Evolutionary conservation across 2,888 invertebrate species (phyloP), one percentile per base, ranked within the genome.

Genomic region (Drosophila flavopinicola): DNA sequence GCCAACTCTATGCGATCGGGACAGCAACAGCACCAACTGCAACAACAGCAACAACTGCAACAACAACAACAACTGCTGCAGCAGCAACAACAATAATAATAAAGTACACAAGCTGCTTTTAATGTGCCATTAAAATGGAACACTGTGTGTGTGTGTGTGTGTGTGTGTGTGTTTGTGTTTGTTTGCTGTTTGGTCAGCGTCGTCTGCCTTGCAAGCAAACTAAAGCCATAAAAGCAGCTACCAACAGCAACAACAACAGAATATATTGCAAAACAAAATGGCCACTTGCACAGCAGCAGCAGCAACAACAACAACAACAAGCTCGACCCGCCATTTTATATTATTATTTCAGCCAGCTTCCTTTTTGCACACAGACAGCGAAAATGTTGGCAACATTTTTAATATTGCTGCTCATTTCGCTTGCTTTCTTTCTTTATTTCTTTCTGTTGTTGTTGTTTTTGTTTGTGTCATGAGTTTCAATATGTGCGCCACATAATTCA

Each of bases 71-170:
- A 20, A 20, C 20, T 51, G 15, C 44, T 37, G n/a, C 48, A 33
- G 2, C 56, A 56, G 5, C 49, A 69, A 33, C 30, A 37, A 37
- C 17, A 64, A 51, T 27, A 17, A 54, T 39, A 68, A 68, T 61
- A 71, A 69, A 66, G 75, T 65, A 66, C 75, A 66, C 86, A 85
- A 76, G 85, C 87, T 80, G 72, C 72, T 85, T 75, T 83, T 83
- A 87, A 83, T 83, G 85, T 82, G 66, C 75, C 85, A 85, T 85
- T 82, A 82, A 82, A 86, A 73, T 60, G 63, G 64, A 56, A 35
- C 47, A 13, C 35, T 60, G 37, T 53, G 29, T 44, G 29, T 38
- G 39, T 65, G 23, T 64, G 32, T 48, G 13, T 54, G 20, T 42
- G 33, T 42, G n/a, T 64, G 37, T 60, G 48, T 49, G n/a, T 49